A percentile compares a stretch with the other conserved stretches of the same genome.
phyloP scores from a whole-genome alignment of 2,797 vertebrate genomes.

The Mormyrus proboscirostris region DNA sequence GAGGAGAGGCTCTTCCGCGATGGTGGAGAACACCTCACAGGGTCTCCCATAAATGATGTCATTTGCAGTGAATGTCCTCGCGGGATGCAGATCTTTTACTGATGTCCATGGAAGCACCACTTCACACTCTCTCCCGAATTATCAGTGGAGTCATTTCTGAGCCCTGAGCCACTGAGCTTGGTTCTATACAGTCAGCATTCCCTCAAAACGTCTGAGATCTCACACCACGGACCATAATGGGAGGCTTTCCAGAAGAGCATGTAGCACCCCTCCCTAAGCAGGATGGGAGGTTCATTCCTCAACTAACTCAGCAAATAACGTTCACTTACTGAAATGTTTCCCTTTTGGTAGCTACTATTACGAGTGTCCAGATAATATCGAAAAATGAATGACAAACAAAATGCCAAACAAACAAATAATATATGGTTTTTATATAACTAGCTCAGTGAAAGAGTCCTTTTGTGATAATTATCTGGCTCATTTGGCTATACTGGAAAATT shows the following conservation, averaged over 20 bases:
- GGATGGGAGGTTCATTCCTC: neutral
- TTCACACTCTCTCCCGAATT: neutral
- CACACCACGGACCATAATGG: neutral
- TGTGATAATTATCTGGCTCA: neutral
- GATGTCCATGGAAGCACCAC: neutral
- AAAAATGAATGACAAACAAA: neutral
- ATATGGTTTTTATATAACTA: neutral
- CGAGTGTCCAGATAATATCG: neutral
- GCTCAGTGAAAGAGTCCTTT: neutral
- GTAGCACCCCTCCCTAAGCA: neutral
- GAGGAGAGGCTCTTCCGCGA: neutral
- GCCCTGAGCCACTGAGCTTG: neutral
- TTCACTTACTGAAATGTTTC: neutral
- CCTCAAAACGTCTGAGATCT: neutral
- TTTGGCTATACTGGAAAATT: neutral
- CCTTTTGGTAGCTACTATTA: neutral
- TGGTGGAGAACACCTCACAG: neutral
- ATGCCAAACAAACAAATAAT: neutral
- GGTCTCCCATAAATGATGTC: neutral
- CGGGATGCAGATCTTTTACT: neutral
- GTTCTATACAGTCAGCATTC: neutral
- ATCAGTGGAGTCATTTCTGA: neutral
- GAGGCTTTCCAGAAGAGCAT: neutral
- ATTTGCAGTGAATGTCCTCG: neutral
- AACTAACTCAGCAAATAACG: neutral